A percentile compares a stretch with the other conserved stretches of the same genome.
phyloP scores from a whole-genome alignment of 2,888 invertebrate species.

The Microctonus aethiopoides region DNA sequence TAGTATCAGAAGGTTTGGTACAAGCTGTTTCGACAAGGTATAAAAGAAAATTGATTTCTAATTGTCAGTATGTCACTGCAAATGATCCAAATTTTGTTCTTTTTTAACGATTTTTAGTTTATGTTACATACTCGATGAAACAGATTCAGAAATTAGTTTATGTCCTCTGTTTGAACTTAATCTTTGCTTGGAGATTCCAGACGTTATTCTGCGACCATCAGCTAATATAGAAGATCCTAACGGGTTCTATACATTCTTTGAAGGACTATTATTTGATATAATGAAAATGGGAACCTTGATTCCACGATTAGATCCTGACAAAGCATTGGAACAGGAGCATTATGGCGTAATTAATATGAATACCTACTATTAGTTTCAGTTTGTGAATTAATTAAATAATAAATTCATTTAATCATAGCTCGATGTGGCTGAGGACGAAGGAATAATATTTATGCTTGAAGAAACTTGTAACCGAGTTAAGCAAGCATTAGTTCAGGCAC shows the following conservation, averaged over 20 bases:
- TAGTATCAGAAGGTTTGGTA: constrained; percentile 72
- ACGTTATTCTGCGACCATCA: constrained; percentile 80
- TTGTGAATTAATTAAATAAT: constrained; percentile 7
- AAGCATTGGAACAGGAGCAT: constrained; percentile 47
- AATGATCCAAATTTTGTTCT: not conserved
- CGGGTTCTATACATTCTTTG: constrained; percentile 77
- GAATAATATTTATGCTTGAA: constrained; percentile 59
- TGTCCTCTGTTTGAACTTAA: constrained; percentile 82
- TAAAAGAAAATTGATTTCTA: not conserved
- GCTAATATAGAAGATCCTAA: constrained; percentile 75
- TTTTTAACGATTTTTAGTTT: constrained; percentile 65
- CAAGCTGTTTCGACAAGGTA: constrained; percentile 68
- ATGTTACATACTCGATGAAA: constrained; percentile 73
- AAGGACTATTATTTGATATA: constrained; percentile 80
- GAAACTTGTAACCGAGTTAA: constrained; percentile 59
- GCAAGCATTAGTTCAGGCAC: constrained; percentile 49
- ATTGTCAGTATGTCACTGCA: not conserved
- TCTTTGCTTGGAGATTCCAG: constrained; percentile 79
- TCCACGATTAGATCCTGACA: constrained; percentile 69
- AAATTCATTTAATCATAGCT: constrained; percentile 50
- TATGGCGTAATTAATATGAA: constrained; percentile 53
- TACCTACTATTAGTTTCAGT: not conserved
- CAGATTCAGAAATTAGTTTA: constrained; percentile 70
- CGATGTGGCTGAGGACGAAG: constrained; percentile 57
- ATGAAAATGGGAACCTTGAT: constrained; percentile 80